Evolutionary conservation across 2,797 vertebrate species (phyloP), one percentile per base, ranked within the genome.

Genomic region (Peromyscus eremicus): DNA sequence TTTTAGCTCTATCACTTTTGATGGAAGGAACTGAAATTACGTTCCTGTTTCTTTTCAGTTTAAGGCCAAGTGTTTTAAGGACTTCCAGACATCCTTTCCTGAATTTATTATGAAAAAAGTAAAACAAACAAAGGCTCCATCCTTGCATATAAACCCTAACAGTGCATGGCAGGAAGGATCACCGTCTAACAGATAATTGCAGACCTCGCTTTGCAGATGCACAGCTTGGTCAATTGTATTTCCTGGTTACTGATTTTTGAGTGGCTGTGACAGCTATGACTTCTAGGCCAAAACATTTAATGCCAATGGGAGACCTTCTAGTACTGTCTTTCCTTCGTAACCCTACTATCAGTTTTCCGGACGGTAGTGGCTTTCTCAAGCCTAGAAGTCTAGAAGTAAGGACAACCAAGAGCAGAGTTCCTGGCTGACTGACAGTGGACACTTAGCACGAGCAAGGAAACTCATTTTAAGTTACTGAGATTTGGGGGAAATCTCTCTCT

Each of bases 51-150:
- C 55, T 96, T 43, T 60, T 94, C 1, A 88, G n/a, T 80, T 95
- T 97, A 77, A 94, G 64, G 23, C 77, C 43, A 80, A 97, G 92
- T 94, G 66, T 52, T 93, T 93, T 96, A 83, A 40, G 70, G 60
- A n/a, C 7, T 57, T 43, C 40, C 12, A 70, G 77, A 80, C 6
- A 10, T 52, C 49, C 34, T 0, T 0, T 87, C 86, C 70, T 97
- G 57, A 89, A 96, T 76, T 70, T 73, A n/a, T 52, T 89, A 64
- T 93, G 32, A 89, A 89, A 84, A 92, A 2, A 68, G 1, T 29
- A 92, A 85, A 97, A 60, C 14, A 91, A 95, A 92, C 43, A 46
- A 71, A 62, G 40, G 40, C 32, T n/a, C 34, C 32, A 27, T 79
- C 8, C 43, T 96, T 34, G 2, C 37, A 6, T 95, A 82, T 89